Conservation (phyloP, 1,140 invertebrate species). For the Cydia strobilella region DNA sequence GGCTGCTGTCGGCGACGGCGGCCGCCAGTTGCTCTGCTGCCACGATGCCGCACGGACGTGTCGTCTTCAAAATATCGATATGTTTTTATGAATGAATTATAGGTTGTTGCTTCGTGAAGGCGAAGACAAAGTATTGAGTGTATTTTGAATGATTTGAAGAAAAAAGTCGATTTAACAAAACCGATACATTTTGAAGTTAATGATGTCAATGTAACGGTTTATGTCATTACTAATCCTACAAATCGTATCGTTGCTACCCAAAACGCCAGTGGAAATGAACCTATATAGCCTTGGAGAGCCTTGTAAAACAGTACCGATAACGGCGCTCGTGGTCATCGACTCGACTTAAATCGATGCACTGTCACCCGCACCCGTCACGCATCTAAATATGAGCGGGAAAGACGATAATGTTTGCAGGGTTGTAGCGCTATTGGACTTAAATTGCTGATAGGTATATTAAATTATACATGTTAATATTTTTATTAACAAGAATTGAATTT, state of each 20-base stretch:
- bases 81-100: neutral
- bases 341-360: constrained; percentile 63
- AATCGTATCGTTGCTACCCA: constrained; percentile 8
- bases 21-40: constrained; percentile 46
- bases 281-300: constrained; percentile 16
- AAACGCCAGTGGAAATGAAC: neutral
- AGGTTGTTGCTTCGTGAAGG: neutral
- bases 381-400: constrained; percentile 31
- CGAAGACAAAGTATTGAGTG: neutral
- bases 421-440: neutral
- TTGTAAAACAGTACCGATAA: constrained; percentile 31
- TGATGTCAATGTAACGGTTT: neutral
- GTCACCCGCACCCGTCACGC: constrained; percentile 46
- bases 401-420: constrained; percentile 15
- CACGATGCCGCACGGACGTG: constrained; percentile 35
- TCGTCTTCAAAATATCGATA: neutral
- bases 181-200: neutral
- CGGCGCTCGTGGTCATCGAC: constrained; percentile 60
- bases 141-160: neutral
- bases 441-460: neutral
- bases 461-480: neutral
- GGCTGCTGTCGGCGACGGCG: neutral
- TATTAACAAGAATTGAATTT: neutral
- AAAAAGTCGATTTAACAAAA: neutral
- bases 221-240: neutral